Evolutionary conservation across 2,797 vertebrate species (phyloP), one percentile per base, ranked within the genome.

Genomic region (Acropternis orthonyx): DNA sequence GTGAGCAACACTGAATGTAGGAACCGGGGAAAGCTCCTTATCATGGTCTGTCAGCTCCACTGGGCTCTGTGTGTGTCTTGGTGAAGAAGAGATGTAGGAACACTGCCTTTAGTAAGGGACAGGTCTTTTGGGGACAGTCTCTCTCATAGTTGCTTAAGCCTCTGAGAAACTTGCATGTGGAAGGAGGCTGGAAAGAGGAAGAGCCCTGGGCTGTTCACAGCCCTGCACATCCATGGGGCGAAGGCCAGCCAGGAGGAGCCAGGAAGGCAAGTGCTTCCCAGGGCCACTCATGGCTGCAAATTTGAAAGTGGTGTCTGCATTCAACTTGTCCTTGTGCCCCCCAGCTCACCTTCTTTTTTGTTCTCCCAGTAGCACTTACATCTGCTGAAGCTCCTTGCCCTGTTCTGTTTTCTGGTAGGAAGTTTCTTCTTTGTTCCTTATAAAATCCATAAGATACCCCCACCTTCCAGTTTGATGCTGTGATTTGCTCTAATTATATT

Each of bases 141-240:
- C 10, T 75, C 18, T 72, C 22, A 10, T 21, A 2, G 1, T 85
- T 62, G 20, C n/a, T 43, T 15, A 14, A 78, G 24, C 16, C 17
- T 49, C 34, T 26, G 32, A 77, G 79, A 83, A 59, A 17, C 27
- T 36, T 41, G 5, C 1, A 5, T 0, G 0, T 32, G 32, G 23
- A 52, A n/a, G 30, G 37, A 4, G 2, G 17, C 24, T 65, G n/a
- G 21, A 11, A 4, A 23, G 63, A 81, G 56, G 51, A 55, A 0
- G 13, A 26, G 28, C 27, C 20, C 27, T 56, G 39, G 27, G 14
- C 44, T 62, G 4, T 7, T 26, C 0, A 0, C 28, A 37, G 46
- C 24, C 27, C 23, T 68, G 13, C 2, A 0, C 23, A 17, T 32
- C 24, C 2, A 0, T 37, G 56, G 51, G 28, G 15, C 0, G 0